Base-by-base conservation (phyloP, 37 sponge, comb jelly and placozoan genomes). In the Oopsacas minuta region DNA sequence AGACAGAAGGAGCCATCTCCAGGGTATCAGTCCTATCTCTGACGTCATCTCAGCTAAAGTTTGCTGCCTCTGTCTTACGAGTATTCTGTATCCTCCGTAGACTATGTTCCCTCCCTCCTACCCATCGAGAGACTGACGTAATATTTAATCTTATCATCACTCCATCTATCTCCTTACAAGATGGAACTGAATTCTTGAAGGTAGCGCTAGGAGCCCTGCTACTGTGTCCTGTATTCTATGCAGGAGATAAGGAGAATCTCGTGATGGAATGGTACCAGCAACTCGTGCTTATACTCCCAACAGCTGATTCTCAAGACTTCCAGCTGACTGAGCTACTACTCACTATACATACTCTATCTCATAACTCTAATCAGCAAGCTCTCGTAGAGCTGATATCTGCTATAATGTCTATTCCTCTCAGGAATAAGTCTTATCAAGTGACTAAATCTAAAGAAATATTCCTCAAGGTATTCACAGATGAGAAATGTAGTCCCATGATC, bases 161-260 rank as follows among this genome's bases (percentile, higher is more conserved):
- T 69, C 86, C 91, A 30, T 86, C 86, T 36, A 91, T 93, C 1
- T 87, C 85, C 52, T 90, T 91, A 3, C 84, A 84, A 23, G 86
- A 89, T 22, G 95, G 95, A 32, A 86, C 90, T 12, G 39, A 83
- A 38, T 92, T 94, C 84, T 39, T 94, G 0, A 83, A 92, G 82
- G 84, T 87, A 10, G 49, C 90, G 28, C 86, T 94, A 42, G 86
- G 89, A 52, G 82, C 88, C 22, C 85, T 94, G n/a, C 83, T 94
- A 22, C 87, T 91, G 10, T 94, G 92, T 37, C 95, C 95, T 12
- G 75, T 61, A 5, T 61, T 61, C 75, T 61, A 61, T 34, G 5
- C 28, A 25, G 75, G 28, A 25, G 75, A 61, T 5, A 61, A 61
- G 75, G 75, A 61, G 75, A 12, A n/a, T 5, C 75, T 61, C 75